phyloP scores from a whole-genome alignment of 2,888 invertebrate genomes.

The Brachylomia viminalis region DNA sequence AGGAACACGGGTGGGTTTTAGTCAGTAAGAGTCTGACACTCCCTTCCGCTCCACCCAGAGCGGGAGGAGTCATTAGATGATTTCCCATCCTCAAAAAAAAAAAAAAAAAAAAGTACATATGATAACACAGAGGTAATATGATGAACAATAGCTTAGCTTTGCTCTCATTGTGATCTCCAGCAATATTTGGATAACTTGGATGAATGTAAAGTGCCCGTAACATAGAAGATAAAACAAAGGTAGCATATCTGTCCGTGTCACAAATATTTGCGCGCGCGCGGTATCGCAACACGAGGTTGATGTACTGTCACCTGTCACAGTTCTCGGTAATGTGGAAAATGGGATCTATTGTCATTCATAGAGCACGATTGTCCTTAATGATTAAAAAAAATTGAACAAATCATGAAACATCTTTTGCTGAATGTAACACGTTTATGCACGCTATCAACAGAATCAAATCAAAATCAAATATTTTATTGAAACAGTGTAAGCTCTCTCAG shows the following conservation, averaged over 20 bases:
- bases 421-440: neutral
- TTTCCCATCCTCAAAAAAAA: too few species aligned
- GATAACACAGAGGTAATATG: too few species aligned
- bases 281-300: slow-evolving; percentile 75
- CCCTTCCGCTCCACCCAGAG: too few species aligned
- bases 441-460: neutral
- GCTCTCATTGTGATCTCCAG: neutral
- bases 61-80: too few species aligned
- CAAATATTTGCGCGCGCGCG: slow-evolving; percentile 71
- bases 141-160: too few species aligned
- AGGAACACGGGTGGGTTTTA: too few species aligned
- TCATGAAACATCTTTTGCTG: neutral
- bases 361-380: neutral
- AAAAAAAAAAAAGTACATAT: too few species aligned
- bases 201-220: slow-evolving; percentile 33
- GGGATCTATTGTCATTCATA: slow-evolving; percentile 29
- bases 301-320: slow-evolving; percentile 72
- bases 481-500: too few species aligned
- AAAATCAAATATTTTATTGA: neutral
- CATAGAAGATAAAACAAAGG: slow-evolving; percentile 51
- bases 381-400: neutral
- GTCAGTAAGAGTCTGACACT: too few species aligned
- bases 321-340: slow-evolving; percentile 49
- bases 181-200: neutral
- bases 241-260: slow-evolving; percentile 37